Evolutionary conservation across 2,888 invertebrate species (phyloP).

Genomic region (Gymnoscelis rufifasciata): DNA sequence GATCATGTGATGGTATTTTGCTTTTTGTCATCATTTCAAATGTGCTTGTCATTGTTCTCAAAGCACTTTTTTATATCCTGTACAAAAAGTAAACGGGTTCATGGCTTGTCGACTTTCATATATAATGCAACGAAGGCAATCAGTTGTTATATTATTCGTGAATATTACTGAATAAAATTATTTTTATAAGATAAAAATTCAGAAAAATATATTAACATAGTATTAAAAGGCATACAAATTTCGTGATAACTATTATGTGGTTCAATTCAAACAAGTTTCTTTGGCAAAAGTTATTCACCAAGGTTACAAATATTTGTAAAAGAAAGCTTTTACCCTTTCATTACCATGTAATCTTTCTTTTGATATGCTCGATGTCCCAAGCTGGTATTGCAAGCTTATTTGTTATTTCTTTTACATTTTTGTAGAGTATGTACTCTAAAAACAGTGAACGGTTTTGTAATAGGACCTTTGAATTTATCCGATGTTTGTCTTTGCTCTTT

Average conservation of each 20-base stretch:
- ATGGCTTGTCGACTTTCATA: no score
- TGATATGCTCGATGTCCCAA: constrained; percentile 20
- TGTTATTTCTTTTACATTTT: constrained; percentile 2
- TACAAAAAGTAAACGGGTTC: no score
- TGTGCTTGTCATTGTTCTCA: neutral
- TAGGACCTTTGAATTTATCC: no score
- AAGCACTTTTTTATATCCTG: neutral
- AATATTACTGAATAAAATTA: no score
- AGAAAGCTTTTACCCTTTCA: constrained; percentile 24
- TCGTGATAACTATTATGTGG: neutral
- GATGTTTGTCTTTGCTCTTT: no score
- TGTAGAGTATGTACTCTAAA: neutral
- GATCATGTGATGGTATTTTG: constrained; percentile 12
- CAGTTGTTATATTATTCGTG: no score
- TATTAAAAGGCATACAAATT: neutral
- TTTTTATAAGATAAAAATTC: no score
- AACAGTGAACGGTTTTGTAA: neutral
- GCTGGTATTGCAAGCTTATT: constrained; percentile 17
- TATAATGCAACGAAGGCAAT: no score
- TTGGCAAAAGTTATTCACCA: constrained; percentile 17
- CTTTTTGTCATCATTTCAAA: constrained; percentile 4
- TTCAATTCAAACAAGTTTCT: neutral
- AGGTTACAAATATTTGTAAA: constrained; percentile 14
- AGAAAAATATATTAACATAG: neutral
- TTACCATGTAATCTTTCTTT: constrained; percentile 24